Evolutionary conservation across 2,888 invertebrate genomes (phyloP).

Genomic region (Apoda limacodes): DNA sequence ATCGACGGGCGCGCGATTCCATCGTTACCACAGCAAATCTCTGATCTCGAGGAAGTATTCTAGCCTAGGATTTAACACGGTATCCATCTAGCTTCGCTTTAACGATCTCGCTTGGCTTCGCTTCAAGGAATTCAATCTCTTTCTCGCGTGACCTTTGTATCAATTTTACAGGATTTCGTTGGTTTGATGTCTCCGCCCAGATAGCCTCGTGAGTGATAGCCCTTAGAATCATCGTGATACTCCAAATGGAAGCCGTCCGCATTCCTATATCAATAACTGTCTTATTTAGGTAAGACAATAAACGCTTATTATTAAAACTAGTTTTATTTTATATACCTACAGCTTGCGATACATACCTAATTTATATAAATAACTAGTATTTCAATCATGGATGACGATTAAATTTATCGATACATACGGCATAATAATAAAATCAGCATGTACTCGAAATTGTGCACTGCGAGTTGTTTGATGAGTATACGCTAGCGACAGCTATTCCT

Average conservation of each 20-base stretch:
- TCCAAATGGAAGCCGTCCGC: slow-evolving; percentile 50
- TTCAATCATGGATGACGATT: too few species aligned
- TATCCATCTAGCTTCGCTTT: slow-evolving; percentile 64
- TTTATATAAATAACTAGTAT: slow-evolving; percentile 22
- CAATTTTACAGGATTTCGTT: slow-evolving; percentile 64
- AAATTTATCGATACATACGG: too few species aligned
- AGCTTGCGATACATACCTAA: slow-evolving; percentile 32
- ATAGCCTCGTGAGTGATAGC: slow-evolving; percentile 17
- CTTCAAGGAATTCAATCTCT: slow-evolving; percentile 41
- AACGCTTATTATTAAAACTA: slow-evolving; percentile 41
- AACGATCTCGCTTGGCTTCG: slow-evolving; percentile 55
- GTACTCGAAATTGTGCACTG: too few species aligned
- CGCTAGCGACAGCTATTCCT: too few species aligned
- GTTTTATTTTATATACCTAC: slow-evolving; percentile 34
- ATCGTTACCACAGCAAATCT: slow-evolving; percentile 80
- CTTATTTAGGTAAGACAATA: slow-evolving; percentile 56
- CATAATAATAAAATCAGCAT: too few species aligned
- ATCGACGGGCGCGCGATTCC: slow-evolving; percentile 75
- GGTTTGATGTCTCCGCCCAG: slow-evolving; percentile 38
- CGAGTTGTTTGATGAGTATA: too few species aligned
- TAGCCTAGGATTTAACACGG: slow-evolving; percentile 59
- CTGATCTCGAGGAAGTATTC: slow-evolving; percentile 81
- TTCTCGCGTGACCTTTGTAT: slow-evolving; percentile 56
- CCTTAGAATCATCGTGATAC: slow-evolving; percentile 23
- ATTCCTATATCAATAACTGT: slow-evolving; percentile 50